Conservation (phyloP, 92 coral and sea anemone genomes). For the Bergia sp. region DNA sequence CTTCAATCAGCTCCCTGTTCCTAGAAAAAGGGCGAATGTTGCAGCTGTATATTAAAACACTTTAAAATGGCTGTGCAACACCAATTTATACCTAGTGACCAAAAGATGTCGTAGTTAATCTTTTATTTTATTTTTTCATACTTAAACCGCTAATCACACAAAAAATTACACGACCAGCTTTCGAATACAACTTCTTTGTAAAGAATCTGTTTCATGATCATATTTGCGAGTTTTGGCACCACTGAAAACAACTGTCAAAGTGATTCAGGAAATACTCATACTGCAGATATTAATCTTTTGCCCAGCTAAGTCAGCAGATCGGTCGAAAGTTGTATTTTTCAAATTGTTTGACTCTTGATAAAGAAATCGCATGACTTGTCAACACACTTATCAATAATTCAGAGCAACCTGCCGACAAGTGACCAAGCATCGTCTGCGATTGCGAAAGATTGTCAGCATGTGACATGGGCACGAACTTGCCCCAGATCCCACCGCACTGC, state of each 20-base stretch:
- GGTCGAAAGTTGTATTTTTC: background rate
- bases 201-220: background rate
- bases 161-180: background rate
- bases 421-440: background rate
- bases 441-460: background rate
- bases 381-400: slow-evolving; percentile 19
- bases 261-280: background rate
- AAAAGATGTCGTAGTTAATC: background rate
- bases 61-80: background rate
- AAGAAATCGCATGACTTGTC: background rate
- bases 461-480: background rate
- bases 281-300: slow-evolving; percentile 39
- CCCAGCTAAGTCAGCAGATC: background rate
- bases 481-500: background rate
- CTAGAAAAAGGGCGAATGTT: background rate
- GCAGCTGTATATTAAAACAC: background rate
- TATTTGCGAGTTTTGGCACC: background rate
- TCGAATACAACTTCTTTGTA: background rate
- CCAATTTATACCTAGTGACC: background rate
- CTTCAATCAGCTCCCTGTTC: background rate
- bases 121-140: background rate
- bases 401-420: slow-evolving; percentile 7
- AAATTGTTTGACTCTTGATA: background rate
- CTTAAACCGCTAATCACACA: background rate
- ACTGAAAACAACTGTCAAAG: background rate